Base-by-base conservation (phyloP, 2,888 invertebrate genomes). In the Dysmachus trigonus region DNA sequence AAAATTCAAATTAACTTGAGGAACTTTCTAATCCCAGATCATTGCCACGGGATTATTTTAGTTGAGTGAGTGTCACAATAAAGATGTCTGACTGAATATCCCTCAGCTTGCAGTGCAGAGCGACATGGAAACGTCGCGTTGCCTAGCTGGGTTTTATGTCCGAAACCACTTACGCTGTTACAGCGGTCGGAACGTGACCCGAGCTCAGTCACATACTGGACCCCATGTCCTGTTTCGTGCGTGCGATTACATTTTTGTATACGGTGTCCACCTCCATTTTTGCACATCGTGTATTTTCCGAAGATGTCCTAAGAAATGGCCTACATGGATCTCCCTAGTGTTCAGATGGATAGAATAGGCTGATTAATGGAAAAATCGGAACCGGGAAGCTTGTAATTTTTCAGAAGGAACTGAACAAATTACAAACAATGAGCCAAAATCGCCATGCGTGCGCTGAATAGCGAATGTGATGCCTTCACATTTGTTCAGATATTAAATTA, bases 11-110 rank as follows among this genome's bases (percentile, higher is more conserved):
- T 38, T 7, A 38, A 35, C 35, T 35, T 38, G 76, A 76, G 38
- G 35, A 76, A 76, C 38, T 76, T 76, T 38, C 76, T 76, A 76
- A 76, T 76, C 76, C 76, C 22, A 38, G 76, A 76, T 76, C 76
- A 76, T 76, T 76, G 41, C 76, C 41, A 76, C 76, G 10, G 22
- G 35, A 76, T 76, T 76, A 35, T 76, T 76, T 76, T 76, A 38
- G 76, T 76, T 76, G 76, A 76, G 38, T 76, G 41, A 38, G 76
- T 22, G 76, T 76, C 38, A 22, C 76, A 76, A 76, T 76, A 76
- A 76, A 76, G 22, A 76, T 76, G 76, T 38, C 76, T 22, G 13
- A 7, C 22, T 18, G 22, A 76, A 76, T 76, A 38, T 76, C 76
- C 41, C 22, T 41, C 41, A 30, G 31, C 30, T 62, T 22, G 62